These are phyloP conservation scores for Dysidea cf. avara DNA, from an alignment of 37 sponge, comb jelly and placozoan genomes.

Conservation along the genomic window DNA sequence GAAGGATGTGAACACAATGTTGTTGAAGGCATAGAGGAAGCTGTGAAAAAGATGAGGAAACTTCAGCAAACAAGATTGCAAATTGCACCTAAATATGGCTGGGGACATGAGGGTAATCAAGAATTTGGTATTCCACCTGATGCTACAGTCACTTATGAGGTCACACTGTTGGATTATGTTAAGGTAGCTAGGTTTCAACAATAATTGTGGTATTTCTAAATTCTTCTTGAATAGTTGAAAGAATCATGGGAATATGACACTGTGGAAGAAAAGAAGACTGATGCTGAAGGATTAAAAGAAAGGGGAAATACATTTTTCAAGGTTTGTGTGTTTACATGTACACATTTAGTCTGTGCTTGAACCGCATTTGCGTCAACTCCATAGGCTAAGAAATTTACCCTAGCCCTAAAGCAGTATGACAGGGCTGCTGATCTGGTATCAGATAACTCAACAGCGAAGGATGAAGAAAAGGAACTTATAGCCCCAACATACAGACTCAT, in stretches of 20 bases:
- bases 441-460: constrained; percentile 43
- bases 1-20: constrained; percentile 71
- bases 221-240: constrained; percentile 36
- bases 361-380: constrained; percentile 25
- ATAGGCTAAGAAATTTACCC: constrained; percentile 50
- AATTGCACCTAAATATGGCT: constrained; percentile 71
- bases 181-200: constrained; percentile 54
- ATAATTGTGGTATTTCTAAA: not conserved
- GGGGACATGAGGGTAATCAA: constrained; percentile 48
- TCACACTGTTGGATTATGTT: constrained; percentile 52
- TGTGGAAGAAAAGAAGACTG: constrained; percentile 71
- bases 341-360: not conserved
- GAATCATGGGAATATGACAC: constrained; percentile 77
- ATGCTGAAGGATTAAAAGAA: constrained; percentile 68
- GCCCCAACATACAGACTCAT: constrained; percentile 43
- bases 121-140: constrained; percentile 63
- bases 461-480: constrained; percentile 59
- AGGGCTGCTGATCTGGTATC: constrained; percentile 57
- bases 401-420: constrained; percentile 84
- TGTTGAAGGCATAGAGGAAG: constrained; percentile 72
- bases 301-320: constrained; percentile 87
- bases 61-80: constrained; percentile 50
- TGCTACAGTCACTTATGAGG: constrained; percentile 65
- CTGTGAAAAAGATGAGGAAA: constrained; percentile 81
- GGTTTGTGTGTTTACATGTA: constrained; percentile 15